Evolutionary conservation across 2,888 invertebrate genomes (phyloP), one percentile per base, ranked within the genome.

Genomic region (Nomada ruficornis): DNA sequence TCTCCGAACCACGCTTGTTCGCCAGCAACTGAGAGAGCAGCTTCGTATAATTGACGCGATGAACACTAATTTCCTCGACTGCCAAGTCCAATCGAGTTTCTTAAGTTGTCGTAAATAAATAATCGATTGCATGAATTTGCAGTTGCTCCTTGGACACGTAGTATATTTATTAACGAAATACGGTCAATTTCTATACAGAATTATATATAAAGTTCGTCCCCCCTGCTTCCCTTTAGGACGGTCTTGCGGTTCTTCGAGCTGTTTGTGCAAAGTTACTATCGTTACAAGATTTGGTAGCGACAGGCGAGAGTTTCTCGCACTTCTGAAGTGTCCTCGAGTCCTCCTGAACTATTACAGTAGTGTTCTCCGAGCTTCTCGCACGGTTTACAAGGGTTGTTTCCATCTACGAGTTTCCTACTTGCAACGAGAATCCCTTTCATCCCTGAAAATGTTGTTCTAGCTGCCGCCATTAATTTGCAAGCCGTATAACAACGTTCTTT

Each of bases 301-400:
- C 70, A 60, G 59, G 4, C 15, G 29, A 70, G 70, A 15, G 50
- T 20, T 50, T 50, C 50, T 29, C 42, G 26, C 50, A 10, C 26
- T 57, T 11, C 59, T 29, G n/a, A 60, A 7, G 50, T 26, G 29
- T 36, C 13, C 50, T 60, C 60, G 15, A 70, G 70, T 4, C 60
- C 70, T 50, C 70, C 60, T 60, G 29, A 20, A 15, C 70, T 36
- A 23, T 50, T 50, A 70, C 60, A 70, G 60, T 60, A 23, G 50
- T 36, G 29, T 70, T 70, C 70, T 50, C 29, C 50, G 57, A 59
- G 57, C 23, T 11, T 69, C 57, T 47, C 59, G 9, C n/a, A 20
- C 15, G 10, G 59, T n/a, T 23, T 1, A 36, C 60, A 11, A 70
- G 70, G 50, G 60, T 1, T 50, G 50, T 20, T 60, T 36, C 59